These are phyloP conservation scores for Drosophila subpulchrella DNA, from an alignment of 1,140 invertebrate species.

Conservation along the genomic window DNA sequence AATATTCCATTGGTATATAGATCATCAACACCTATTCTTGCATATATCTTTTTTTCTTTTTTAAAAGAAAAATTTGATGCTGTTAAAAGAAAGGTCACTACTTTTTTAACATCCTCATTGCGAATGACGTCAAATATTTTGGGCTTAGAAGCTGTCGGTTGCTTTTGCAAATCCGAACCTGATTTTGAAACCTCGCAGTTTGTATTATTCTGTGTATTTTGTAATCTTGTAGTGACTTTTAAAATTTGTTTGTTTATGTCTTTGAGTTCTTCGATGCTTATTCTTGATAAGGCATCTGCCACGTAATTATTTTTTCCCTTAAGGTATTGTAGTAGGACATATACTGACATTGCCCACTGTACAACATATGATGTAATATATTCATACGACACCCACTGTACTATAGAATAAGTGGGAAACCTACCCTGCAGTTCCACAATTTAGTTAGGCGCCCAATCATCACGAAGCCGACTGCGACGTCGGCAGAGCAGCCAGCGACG, in stretches of 20 bases:
- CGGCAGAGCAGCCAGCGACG: too few relatives aligned
- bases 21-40: too few relatives aligned
- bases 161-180: not conserved
- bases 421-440: too few relatives aligned
- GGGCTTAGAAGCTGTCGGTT: slow-evolving; percentile 1
- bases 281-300: not conserved
- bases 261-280: not conserved
- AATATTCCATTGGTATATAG: slow-evolving; percentile 2
- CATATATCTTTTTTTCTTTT: too few relatives aligned
- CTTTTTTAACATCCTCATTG: not conserved
- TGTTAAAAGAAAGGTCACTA: not conserved
- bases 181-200: slow-evolving; percentile 3
- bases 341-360: too few relatives aligned
- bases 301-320: too few relatives aligned
- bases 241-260: not conserved
- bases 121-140: slow-evolving; percentile 3
- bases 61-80: not conserved
- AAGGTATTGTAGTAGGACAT: too few relatives aligned
- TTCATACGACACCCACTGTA: too few relatives aligned
- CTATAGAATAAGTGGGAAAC: too few relatives aligned
- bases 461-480: too few relatives aligned
- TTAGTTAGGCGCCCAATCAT: too few relatives aligned
- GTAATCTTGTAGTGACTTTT: slow-evolving; percentile 4
- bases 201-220: not conserved
- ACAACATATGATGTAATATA: too few relatives aligned